phyloP scores from a whole-genome alignment of 2,797 vertebrate species.

The Thalassophryne amazonica region DNA sequence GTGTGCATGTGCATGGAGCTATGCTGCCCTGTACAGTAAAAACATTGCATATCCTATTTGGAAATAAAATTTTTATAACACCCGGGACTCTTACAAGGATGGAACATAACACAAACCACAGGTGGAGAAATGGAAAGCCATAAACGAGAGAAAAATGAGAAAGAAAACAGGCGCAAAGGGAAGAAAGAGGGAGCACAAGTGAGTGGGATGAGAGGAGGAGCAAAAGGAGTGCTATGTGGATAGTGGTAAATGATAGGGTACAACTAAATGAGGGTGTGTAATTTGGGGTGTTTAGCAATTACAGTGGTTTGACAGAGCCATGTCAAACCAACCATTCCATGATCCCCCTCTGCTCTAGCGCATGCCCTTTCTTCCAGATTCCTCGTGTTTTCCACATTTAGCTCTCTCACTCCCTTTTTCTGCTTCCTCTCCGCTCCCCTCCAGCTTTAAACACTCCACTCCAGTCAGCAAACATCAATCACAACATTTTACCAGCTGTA shows the following conservation, averaged over 20 bases:
- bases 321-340: constrained; percentile 70
- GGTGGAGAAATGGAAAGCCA: constrained; percentile 23
- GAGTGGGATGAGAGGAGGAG: constrained; percentile 43
- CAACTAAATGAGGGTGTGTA: constrained; percentile 79
- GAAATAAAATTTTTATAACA: constrained; percentile 16
- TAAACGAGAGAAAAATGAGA: constrained; percentile 19
- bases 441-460: constrained; percentile 51
- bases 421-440: constrained; percentile 32
- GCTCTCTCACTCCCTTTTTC: constrained; percentile 51
- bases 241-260: constrained; percentile 75
- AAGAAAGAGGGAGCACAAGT: constrained; percentile 15
- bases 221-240: constrained; percentile 61
- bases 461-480: constrained; percentile 51
- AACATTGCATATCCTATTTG: not conserved
- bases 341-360: constrained; percentile 49
- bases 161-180: constrained; percentile 8
- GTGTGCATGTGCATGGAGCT: not conserved
- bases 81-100: not conserved
- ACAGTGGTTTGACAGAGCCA: constrained; percentile 73
- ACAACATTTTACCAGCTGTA: constrained; percentile 67
- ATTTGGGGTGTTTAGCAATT: constrained; percentile 81
- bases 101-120: constrained; percentile 27
- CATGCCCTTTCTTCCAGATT: constrained; percentile 43
- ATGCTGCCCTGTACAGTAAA: constrained; percentile 1
- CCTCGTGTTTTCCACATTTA: constrained; percentile 77